Evolutionary conservation across 2,888 invertebrate species (phyloP).

Genomic region (Ferrisia virgata): DNA sequence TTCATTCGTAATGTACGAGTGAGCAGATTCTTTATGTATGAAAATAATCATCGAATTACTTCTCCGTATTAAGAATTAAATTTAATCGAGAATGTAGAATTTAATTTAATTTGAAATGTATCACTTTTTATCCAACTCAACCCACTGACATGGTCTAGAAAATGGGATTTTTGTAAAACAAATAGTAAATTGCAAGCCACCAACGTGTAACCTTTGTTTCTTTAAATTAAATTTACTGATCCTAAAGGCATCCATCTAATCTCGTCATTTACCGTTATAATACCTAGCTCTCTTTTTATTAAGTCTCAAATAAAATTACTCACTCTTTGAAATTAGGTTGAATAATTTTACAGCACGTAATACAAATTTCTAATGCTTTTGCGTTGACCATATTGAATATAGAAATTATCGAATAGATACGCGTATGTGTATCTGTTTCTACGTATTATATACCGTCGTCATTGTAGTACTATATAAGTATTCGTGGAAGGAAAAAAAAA

Average conservation of each 20-base stretch:
- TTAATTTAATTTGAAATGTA: neutral
- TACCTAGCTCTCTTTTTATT: slow-evolving; percentile 3
- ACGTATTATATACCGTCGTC: too few species aligned
- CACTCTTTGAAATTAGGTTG: neutral
- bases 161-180: neutral
- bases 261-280: slow-evolving; percentile 11
- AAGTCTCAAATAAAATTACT: neutral
- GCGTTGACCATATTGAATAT: neutral
- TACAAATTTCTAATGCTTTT: neutral
- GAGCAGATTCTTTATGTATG: too few species aligned
- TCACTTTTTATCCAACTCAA: neutral
- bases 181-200: neutral
- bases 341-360: neutral
- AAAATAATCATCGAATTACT: neutral
- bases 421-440: too few species aligned
- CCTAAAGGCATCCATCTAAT: slow-evolving; percentile 22
- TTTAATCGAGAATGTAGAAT: neutral
- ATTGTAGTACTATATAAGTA: too few species aligned
- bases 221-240: slow-evolving; percentile 29
- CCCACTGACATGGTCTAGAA: neutral
- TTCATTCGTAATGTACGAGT: neutral
- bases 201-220: neutral
- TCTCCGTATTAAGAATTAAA: neutral
- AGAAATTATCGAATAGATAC: too few species aligned
- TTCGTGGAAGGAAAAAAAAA: too few species aligned